Percentiles rank a stretch among this genome's conserved stretches.
These are phyloP conservation scores for Volucella zonaria DNA, from an alignment of 2,888 invertebrate genomes.

Conservation along the genomic window DNA sequence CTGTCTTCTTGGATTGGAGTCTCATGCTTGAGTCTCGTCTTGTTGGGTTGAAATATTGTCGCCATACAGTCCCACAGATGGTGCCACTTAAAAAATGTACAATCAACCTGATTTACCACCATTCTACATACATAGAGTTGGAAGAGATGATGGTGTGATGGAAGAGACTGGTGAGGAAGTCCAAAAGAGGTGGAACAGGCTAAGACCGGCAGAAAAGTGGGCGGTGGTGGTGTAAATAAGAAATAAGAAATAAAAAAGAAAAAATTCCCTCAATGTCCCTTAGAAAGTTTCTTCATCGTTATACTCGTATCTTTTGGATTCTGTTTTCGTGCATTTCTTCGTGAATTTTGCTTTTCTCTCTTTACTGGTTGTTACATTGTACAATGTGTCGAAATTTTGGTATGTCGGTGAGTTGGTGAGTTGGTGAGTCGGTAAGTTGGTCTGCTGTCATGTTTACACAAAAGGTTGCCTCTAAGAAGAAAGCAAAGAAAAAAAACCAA, in stretches of 20 bases:
- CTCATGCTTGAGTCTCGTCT: neutral
- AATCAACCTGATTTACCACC: constrained; percentile 31
- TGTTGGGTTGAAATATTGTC: neutral
- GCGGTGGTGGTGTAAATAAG: neutral
- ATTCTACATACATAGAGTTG: neutral
- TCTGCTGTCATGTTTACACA: constrained; percentile 36
- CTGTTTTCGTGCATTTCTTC: neutral
- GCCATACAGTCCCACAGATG: constrained; percentile 15
- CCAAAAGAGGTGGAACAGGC: no score
- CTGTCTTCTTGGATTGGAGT: neutral
- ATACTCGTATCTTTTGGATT: constrained; percentile 6
- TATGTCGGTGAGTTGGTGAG: neutral
- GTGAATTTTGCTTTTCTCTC: neutral
- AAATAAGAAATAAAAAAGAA: neutral
- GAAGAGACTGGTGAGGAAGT: no score
- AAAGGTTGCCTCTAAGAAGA: constrained; percentile 27
- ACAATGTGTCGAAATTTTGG: neutral
- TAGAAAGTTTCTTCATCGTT: constrained; percentile 47
- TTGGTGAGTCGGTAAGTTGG: neutral
- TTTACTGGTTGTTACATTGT: neutral
- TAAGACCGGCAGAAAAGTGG: no score
- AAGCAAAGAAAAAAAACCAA: neutral
- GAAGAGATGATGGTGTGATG: no score
- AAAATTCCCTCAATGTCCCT: constrained; percentile 33
- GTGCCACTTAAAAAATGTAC: constrained; percentile 25